phyloP scores from a whole-genome alignment of 2,888 invertebrate species.

The Lamproptera curius region DNA sequence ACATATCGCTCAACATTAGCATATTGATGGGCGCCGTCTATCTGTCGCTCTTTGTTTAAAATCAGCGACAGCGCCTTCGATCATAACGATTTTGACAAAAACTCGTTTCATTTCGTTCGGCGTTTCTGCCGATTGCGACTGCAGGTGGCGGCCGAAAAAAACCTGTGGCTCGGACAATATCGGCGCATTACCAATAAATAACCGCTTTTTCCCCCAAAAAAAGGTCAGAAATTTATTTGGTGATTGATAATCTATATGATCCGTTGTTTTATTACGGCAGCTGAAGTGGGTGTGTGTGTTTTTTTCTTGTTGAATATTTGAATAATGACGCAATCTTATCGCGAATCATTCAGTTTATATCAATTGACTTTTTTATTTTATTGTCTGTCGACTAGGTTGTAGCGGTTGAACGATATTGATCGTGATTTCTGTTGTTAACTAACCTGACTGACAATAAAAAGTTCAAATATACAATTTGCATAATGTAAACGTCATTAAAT shows the following conservation, averaged over 20 bases:
- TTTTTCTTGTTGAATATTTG: not conserved
- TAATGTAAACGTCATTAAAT: too few relatives aligned
- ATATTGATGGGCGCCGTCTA: constrained; percentile 71
- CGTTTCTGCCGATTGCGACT: constrained; percentile 50
- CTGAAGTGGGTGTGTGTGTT: constrained; percentile 2
- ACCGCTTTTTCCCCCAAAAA: constrained; percentile 15
- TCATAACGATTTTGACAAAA: constrained; percentile 67
- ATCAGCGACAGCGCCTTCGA: constrained; percentile 74
- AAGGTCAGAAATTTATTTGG: constrained; percentile 22
- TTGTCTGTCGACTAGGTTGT: too few relatives aligned
- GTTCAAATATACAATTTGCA: too few relatives aligned
- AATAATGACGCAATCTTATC: not conserved
- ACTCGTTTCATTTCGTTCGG: constrained; percentile 55
- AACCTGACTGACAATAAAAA: too few relatives aligned
- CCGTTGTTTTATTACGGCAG: constrained; percentile 5
- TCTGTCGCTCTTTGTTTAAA: constrained; percentile 72
- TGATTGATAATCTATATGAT: constrained; percentile 24
- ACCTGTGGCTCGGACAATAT: constrained; percentile 16
- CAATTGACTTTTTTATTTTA: too few relatives aligned
- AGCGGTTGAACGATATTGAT: too few relatives aligned
- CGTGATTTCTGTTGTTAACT: too few relatives aligned
- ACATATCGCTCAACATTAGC: constrained; percentile 62
- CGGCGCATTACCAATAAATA: constrained; percentile 18
- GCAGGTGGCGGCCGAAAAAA: constrained; percentile 58
- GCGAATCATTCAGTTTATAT: not conserved